Evolutionary conservation across 2,797 vertebrate genomes (phyloP).

Genomic region (Sebastes reedi): DNA sequence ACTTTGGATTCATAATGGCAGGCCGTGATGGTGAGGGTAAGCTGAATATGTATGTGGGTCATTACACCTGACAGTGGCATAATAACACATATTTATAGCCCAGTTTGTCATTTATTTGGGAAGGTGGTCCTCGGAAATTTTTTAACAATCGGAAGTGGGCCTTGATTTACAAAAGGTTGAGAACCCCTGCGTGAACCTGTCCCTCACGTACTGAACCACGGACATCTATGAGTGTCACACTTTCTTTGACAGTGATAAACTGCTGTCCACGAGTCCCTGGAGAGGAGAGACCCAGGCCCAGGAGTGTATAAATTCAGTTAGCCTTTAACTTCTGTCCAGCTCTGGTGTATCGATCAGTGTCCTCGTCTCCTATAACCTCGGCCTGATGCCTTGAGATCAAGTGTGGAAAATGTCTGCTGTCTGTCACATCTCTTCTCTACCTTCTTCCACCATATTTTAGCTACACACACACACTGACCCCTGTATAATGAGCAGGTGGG

Average conservation of each 20-base stretch:
- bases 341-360: slow-evolving; percentile 53
- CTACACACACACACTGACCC: neutral
- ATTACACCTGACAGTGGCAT: too few species aligned
- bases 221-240: neutral
- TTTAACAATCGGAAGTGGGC: too few species aligned
- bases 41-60: too few species aligned
- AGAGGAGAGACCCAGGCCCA: neutral
- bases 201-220: neutral
- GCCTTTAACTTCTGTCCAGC: slow-evolving; percentile 14
- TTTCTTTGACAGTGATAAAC: slow-evolving; percentile 49
- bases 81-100: too few species aligned
- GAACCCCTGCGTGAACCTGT: neutral
- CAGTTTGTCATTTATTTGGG: too few species aligned
- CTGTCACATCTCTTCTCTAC: slow-evolving; percentile 3
- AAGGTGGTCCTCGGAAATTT: too few species aligned
- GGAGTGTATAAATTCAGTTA: slow-evolving; percentile 4
- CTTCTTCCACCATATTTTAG: neutral
- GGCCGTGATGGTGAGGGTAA: too few species aligned
- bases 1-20: too few species aligned
- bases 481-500: neutral
- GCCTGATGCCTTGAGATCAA: slow-evolving; percentile 29
- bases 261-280: slow-evolving; percentile 18
- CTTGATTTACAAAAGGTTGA: rapidly evolving
- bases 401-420: slow-evolving; percentile 41
- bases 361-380: slow-evolving; percentile 36